Base-by-base conservation (phyloP, 2,113 vertebrate species). In the Lipophrys pholis region DNA sequence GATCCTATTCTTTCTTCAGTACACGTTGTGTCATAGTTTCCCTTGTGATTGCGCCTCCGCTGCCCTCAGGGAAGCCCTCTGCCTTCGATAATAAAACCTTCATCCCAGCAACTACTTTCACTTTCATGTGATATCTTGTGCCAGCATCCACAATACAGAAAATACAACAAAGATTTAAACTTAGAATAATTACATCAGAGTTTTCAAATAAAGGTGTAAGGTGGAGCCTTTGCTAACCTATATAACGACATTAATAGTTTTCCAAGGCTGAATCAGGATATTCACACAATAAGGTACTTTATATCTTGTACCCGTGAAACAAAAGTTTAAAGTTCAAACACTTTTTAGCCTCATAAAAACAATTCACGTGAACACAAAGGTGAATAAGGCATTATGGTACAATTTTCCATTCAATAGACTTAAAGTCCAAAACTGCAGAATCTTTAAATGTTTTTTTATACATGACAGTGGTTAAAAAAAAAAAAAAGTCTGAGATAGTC, bases 361-460 rank as follows among this genome's bases (percentile, higher is more conserved):
- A 61, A 39, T n/a, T 67, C 0, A 73, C 43, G n/a, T 48, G 52
- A 80, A 82, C 55, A 39, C 14, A 30, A 76, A 60, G 46, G 64
- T 74, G 49, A 71, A 72, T 86, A 85, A 90, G 85, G 88, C 85
- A 69, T 61, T 66, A 78, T 6, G 74, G 82, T 84, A 81, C 63
- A 70, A 49, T 69, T 68, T 75, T 81, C 62, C 63, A 65, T 43
- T 79, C 59, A 79, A 45, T 30, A 30, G 21, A 30, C 41, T 71
- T 8, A 69, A 50, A 35, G 17, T 38, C 6, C 42, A 8, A 75
- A 42, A 11, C 45, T 38, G 54, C 61, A 65, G n/a, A 73, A 55
- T 57, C 59, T 55, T 65, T 45, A 46, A 54, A 71, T 15, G 11
- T 2, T 63, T 8, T 36, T 73, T 30, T n/a, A 64, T 36, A 58